A percentile compares a stretch with the other conserved stretches of the same genome.
These are phyloP conservation scores for Melanotaenia boesemani DNA, from an alignment of 2,797 vertebrate genomes.

Conservation along the genomic window DNA sequence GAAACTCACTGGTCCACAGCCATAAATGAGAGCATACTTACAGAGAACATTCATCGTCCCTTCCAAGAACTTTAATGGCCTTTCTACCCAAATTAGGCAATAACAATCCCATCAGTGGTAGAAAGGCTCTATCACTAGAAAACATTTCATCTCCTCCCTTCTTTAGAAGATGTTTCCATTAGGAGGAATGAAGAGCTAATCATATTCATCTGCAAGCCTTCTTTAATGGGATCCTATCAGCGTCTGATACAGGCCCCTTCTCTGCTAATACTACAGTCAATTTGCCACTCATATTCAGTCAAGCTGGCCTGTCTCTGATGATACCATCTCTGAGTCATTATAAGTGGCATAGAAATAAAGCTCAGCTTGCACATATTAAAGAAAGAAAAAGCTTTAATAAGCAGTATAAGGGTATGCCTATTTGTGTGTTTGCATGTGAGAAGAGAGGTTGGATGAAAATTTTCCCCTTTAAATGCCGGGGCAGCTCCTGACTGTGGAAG, in stretches of 20 bases:
- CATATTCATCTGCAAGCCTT: conserved; percentile 78
- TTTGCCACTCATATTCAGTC: conserved; percentile 75
- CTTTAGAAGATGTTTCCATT: conserved; percentile 75
- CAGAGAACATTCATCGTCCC: conserved; percentile 63
- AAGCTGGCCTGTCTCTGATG: conserved; percentile 73
- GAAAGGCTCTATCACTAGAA: conserved; percentile 65
- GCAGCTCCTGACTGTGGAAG: conserved; percentile 22
- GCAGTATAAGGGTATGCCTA: conserved; percentile 19
- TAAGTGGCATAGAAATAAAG: conserved; percentile 59
- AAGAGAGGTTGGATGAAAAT: conserved; percentile 45
- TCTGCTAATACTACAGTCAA: conserved; percentile 75
- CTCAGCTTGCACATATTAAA: conserved; percentile 52
- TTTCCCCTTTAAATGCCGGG: conserved; percentile 34
- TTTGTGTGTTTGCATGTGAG: conserved; percentile 34
- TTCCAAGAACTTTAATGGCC: conserved; percentile 69
- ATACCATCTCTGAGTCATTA: conserved; percentile 74
- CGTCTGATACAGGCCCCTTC: conserved; percentile 62
- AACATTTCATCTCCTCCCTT: conserved; percentile 71
- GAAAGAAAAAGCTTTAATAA: conserved; percentile 39
- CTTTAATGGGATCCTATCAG: conserved; percentile 78
- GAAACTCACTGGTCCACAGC: conserved; percentile 45
- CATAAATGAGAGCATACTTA: conserved; percentile 63
- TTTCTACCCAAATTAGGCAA: conserved; percentile 79
- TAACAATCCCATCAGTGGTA: conserved; percentile 73
- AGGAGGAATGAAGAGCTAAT: conserved; percentile 78